Evolutionary conservation across 1,140 invertebrate species (phyloP).

Genomic region (Lepidurus packardi): DNA sequence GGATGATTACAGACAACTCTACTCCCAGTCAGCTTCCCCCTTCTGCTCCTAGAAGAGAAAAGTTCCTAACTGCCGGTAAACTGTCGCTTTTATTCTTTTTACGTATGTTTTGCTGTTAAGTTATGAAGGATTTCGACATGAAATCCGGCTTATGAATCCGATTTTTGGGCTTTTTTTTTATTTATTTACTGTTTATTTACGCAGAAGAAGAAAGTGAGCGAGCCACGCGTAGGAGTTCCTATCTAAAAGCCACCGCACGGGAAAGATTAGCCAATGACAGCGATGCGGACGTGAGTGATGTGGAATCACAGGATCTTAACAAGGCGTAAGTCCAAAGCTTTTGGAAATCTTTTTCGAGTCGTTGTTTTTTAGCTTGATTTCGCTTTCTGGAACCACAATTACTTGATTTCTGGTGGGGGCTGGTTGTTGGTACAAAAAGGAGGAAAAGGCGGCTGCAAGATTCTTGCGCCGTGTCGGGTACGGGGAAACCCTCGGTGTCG

Average conservation of each 20-base stretch:
- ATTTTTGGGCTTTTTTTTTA: background rate
- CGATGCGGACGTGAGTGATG: conserved; percentile 28
- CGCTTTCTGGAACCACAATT: background rate
- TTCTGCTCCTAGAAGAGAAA: conserved; percentile 2
- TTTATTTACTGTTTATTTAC: conserved; percentile 39
- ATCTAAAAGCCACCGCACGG: conserved; percentile 72
- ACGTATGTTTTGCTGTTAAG: background rate
- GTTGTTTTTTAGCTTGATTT: background rate
- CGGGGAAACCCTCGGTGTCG: background rate
- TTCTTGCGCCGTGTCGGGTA: background rate
- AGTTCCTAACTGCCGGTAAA: background rate
- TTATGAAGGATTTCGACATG: background rate
- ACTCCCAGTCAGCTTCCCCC: background rate
- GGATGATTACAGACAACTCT: conserved; percentile 6
- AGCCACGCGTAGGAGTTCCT: conserved; percentile 77
- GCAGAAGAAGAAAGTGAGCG: conserved; percentile 68
- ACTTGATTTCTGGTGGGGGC: background rate
- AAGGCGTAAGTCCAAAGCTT: background rate
- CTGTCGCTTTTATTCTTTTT: background rate
- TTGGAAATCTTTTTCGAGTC: background rate
- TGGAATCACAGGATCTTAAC: conserved; percentile 7
- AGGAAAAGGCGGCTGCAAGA: background rate
- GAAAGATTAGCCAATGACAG: conserved; percentile 44
- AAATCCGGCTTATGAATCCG: background rate
- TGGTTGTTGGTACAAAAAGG: background rate